A percentile compares a stretch with the other conserved stretches of the same genome.
phyloP scores from a whole-genome alignment of 2,113 vertebrate species.

The Protobothrops flavoviridis region DNA sequence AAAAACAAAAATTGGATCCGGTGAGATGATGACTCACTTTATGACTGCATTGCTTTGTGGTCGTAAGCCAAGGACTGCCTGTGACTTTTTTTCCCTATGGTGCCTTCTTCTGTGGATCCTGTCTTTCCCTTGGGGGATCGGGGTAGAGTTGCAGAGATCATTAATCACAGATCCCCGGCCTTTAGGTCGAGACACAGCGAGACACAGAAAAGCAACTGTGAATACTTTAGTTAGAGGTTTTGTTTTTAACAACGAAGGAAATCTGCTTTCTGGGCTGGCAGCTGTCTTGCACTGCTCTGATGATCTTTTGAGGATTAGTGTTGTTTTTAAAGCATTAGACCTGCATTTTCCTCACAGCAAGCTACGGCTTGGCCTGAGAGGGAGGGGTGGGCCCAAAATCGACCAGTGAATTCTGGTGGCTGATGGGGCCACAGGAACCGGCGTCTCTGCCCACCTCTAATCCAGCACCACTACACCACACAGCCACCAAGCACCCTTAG shows the following conservation, averaged over 20 bases:
- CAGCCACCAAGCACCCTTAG: background rate
- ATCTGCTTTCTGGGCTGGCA: background rate
- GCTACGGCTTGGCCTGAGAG: background rate
- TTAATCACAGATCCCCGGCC: background rate
- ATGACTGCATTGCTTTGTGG: background rate
- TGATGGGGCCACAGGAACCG: background rate
- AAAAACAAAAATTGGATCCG: background rate
- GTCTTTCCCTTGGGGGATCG: background rate
- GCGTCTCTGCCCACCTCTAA: background rate
- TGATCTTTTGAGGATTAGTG: background rate
- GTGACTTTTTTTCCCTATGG: background rate
- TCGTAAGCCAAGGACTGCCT: background rate
- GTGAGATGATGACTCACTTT: background rate
- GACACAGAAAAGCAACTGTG: background rate
- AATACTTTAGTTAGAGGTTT: background rate
- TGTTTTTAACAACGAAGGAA: background rate
- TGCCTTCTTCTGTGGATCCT: background rate
- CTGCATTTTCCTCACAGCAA: background rate
- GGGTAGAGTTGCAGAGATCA: background rate
- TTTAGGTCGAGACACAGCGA: background rate
- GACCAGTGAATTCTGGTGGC: background rate
- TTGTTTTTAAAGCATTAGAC: background rate
- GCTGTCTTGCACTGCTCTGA: background rate
- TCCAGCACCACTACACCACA: background rate
- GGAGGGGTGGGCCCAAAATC: background rate